Conservation (phyloP, 2,113 vertebrate species). For the Emydocephalus ijimae region DNA sequence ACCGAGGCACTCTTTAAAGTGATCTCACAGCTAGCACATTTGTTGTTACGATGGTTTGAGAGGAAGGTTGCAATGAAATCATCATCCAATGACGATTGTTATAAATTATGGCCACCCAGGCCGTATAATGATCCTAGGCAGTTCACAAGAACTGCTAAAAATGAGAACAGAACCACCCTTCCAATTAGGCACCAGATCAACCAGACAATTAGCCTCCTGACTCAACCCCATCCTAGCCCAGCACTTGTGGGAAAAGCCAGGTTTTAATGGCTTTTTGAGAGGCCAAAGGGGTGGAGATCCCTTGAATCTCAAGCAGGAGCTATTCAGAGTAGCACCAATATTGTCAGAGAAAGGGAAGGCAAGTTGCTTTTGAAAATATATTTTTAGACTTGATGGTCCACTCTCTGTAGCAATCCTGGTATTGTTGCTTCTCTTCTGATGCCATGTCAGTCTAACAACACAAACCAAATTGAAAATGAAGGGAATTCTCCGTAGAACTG, state of each 20-base stretch:
- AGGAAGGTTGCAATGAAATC: neutral
- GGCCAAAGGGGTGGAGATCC: neutral
- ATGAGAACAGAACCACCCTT: neutral
- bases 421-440: neutral
- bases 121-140: neutral
- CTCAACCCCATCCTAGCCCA: neutral
- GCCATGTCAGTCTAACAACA: neutral
- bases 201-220: neutral
- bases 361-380: neutral
- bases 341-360: neutral
- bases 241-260: neutral
- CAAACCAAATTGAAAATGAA: neutral
- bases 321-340: neutral
- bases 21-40: neutral
- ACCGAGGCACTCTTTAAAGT: neutral
- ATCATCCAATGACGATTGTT: neutral
- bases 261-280: neutral
- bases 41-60: neutral
- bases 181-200: neutral
- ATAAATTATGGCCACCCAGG: neutral
- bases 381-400: neutral
- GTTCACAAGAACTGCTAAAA: neutral
- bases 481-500: too few relatives aligned
- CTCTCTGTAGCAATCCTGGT: neutral
- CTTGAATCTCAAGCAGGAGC: neutral